Percentiles rank a stretch among this genome's conserved stretches.
phyloP scores from a whole-genome alignment of 2,888 invertebrate genomes.

The Tachina fera region DNA sequence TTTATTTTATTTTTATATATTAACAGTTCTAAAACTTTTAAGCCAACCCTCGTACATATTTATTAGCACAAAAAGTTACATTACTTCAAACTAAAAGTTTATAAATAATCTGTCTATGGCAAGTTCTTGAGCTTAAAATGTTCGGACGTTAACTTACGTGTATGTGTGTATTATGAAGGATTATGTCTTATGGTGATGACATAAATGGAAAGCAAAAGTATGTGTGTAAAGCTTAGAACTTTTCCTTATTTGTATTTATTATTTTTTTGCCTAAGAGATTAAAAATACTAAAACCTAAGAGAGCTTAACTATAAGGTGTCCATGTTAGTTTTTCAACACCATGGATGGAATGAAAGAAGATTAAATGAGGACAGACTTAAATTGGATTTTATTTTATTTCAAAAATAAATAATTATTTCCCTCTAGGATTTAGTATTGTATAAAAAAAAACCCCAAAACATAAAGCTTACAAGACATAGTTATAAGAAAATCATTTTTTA shows the following conservation, averaged over 20 bases:
- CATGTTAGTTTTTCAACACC: neutral
- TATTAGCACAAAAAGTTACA: neutral
- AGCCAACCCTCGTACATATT: too few relatives aligned
- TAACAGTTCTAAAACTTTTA: too few relatives aligned
- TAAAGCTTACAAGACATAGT: too few relatives aligned
- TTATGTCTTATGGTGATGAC: conserved; percentile 54
- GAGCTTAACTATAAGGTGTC: conserved; percentile 28
- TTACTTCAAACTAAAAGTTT: neutral
- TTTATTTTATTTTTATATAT: too few relatives aligned
- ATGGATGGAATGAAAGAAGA: conserved; percentile 1
- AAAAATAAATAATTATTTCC: neutral
- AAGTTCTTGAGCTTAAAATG: neutral
- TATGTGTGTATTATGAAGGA: conserved; percentile 43
- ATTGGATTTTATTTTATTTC: neutral
- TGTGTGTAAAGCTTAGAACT: conserved; percentile 10
- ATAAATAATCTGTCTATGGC: neutral
- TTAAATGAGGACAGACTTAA: neutral
- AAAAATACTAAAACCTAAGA: neutral
- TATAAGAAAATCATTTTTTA: too few relatives aligned
- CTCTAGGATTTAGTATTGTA: too few relatives aligned
- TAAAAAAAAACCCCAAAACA: too few relatives aligned
- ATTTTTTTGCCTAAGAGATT: neutral
- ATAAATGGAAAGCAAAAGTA: conserved; percentile 11
- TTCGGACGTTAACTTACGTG: conserved; percentile 3
- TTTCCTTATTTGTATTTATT: conserved; percentile 8